These are phyloP conservation scores for Pteruthius melanotis DNA, from an alignment of 2,113 vertebrate genomes.

Conservation along the genomic window DNA sequence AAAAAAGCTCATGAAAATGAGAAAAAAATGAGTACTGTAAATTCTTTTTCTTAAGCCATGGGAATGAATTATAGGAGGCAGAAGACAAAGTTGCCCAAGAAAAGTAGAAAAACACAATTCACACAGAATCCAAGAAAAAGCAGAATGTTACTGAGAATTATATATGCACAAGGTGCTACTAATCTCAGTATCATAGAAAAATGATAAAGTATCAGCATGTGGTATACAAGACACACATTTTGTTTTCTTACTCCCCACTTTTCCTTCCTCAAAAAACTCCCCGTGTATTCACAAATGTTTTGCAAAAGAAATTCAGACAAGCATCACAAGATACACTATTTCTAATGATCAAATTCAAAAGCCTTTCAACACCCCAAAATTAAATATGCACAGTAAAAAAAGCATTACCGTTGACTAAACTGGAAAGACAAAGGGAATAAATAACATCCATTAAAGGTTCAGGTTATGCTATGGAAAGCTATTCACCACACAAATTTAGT, in stretches of 20 bases:
- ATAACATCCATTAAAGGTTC: not conserved
- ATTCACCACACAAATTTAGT: not conserved
- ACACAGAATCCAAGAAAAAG: not conserved
- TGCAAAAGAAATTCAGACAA: not conserved
- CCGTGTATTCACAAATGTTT: not conserved
- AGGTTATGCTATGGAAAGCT: not conserved
- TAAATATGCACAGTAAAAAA: not conserved
- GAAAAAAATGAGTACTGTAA: not conserved
- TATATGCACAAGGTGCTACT: not conserved
- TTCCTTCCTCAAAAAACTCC: not conserved
- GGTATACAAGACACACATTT: not conserved
- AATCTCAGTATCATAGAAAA: not conserved
- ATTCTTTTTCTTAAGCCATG: not conserved
- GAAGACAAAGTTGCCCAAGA: not conserved
- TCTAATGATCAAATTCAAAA: not conserved
- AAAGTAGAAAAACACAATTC: not conserved
- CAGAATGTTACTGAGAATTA: not conserved
- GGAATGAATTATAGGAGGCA: not conserved
- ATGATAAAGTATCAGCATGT: not conserved
- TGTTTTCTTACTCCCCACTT: not conserved
- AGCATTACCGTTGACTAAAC: not conserved
- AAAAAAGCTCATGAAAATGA: not conserved
- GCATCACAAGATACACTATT: not conserved
- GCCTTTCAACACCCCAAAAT: not conserved
- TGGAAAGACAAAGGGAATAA: slow-evolving; percentile 2